Evolutionary conservation across 2,888 invertebrate genomes (phyloP), one percentile per base, ranked within the genome.

Genomic region (Leucoptera coffeella): DNA sequence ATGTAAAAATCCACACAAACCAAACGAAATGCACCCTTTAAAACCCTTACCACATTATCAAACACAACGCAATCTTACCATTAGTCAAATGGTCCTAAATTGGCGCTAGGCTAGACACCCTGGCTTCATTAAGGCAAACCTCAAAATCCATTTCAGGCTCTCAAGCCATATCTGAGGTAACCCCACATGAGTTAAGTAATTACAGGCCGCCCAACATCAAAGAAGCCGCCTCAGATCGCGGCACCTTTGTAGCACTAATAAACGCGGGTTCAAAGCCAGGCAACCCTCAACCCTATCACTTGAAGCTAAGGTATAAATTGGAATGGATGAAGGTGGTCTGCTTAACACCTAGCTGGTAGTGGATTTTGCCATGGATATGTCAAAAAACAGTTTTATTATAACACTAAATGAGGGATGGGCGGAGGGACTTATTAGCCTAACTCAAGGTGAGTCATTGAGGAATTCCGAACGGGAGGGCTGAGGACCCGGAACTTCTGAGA

Each of bases 311-410:
- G 37, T 30, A 25, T n/a, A 23, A 26, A 43, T 50, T 44, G 0
- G 14, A 3, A 1, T 39, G 37, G 1, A 1, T 1, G 0, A 0
- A 0, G 0, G 2, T 2, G 38, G 39, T 46, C 54, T 58, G 55
- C 67, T 64, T 65, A 67, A 67, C 67, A 64, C 67, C 61, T 67
- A 64, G 58, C 65, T 62, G 55, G 67, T 64, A 61, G 62, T 59
- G 62, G 65, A 59, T 71, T 69, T 67, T 71, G 71, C 69, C 71
- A 67, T 58, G 67, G 69, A 64, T 62, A 58, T 64, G 71, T 72
- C 72, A 72, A 72, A 62, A 71, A 65, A 61, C 54, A 61, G 55
- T 64, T 65, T 72, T 69, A 71, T 69, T 57, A 55, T 54, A 43
- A 42, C 45, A 47, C 56, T 62, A 67, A 67, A 69, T 61, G 62